These are phyloP conservation scores for Zaprionus ornatus DNA, from an alignment of 1,140 invertebrate species.

Conservation along the genomic window DNA sequence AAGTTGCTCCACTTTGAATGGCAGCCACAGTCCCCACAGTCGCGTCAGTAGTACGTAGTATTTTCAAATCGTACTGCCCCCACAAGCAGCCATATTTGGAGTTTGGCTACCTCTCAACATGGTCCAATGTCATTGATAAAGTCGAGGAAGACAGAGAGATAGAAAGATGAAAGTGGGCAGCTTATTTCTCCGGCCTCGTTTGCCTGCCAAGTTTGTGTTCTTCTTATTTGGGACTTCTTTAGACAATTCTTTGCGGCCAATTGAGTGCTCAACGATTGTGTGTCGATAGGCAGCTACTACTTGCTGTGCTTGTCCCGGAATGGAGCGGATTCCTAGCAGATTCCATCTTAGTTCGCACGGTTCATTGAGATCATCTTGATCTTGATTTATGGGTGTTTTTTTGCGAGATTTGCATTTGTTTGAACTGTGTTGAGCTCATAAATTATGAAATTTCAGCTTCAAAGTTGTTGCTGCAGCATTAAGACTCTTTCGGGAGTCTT, in stretches of 20 bases:
- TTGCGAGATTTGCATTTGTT: background rate
- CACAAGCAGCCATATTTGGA: slow-evolving; percentile 29
- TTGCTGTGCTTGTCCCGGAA: background rate
- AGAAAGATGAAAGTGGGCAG: slow-evolving; percentile 36
- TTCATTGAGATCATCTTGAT: background rate
- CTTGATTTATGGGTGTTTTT: background rate
- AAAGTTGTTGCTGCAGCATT: background rate
- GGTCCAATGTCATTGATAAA: slow-evolving; percentile 57
- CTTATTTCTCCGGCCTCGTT: slow-evolving; percentile 33
- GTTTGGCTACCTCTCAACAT: slow-evolving; percentile 6
- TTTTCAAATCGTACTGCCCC: slow-evolving; percentile 19
- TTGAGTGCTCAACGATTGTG: background rate
- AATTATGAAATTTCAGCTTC: background rate
- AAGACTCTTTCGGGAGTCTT: background rate
- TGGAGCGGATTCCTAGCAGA: background rate
- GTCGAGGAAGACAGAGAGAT: background rate
- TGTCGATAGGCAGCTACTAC: background rate
- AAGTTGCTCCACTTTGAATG: slow-evolving; percentile 70
- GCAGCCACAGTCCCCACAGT: slow-evolving; percentile 6
- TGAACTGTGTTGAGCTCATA: background rate
- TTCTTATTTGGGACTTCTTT: slow-evolving; percentile 37
- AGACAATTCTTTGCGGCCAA: slow-evolving; percentile 35
- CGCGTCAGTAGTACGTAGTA: background rate
- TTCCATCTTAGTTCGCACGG: background rate
- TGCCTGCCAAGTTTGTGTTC: slow-evolving; percentile 27